Base-by-base conservation (phyloP, 2,113 vertebrate species). In the Delphinus delphis region DNA sequence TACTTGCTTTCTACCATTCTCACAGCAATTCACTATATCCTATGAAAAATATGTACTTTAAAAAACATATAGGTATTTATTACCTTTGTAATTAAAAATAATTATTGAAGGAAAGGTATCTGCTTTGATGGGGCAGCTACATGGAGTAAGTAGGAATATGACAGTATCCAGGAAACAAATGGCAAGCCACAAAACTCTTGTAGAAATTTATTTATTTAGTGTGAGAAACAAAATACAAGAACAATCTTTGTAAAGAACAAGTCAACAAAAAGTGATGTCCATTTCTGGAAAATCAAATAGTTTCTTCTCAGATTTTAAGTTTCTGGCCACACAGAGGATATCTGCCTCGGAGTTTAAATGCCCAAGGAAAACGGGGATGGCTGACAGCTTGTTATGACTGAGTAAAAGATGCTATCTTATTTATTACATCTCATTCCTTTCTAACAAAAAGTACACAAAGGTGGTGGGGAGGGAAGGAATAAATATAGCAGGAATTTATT, bases 151-250 rank as follows among this genome's bases (percentile, higher is more conserved):
- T 2, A 83, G 63, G 44, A 95, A 65, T 15, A 36, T 25, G 3
- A 76, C 25, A 28, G 21, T 81, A 23, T 65, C 33, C 17, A 60
- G 68, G 31, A 97, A 96, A 93, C 33, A 93, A 95, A 90, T 8
- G 12, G 47, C n/a, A 91, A 82, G 41, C 44, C 89, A 97, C 41
- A 41, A 74, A 92, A 60, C n/a, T 95, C n/a, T 90, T 12, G 0
- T 9, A 96, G 93, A 94, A 93, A 96, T 83, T 58, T 73, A 95
- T 97, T 97, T 98, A 98, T 98, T 98, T 70, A 76, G 36, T 89
- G 25, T 92, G 71, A 97, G 95, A 96, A 96, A 97, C 60, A 95
- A 94, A 95, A 80, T 13, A 93, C 20, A 77, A 92, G 70, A 94
- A 94, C 47, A 88, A 93, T 62, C 38, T 76, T 36, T 93, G 3